Conservation (phyloP, 1,140 invertebrate genomes). For the Listronotus bonariensis region DNA sequence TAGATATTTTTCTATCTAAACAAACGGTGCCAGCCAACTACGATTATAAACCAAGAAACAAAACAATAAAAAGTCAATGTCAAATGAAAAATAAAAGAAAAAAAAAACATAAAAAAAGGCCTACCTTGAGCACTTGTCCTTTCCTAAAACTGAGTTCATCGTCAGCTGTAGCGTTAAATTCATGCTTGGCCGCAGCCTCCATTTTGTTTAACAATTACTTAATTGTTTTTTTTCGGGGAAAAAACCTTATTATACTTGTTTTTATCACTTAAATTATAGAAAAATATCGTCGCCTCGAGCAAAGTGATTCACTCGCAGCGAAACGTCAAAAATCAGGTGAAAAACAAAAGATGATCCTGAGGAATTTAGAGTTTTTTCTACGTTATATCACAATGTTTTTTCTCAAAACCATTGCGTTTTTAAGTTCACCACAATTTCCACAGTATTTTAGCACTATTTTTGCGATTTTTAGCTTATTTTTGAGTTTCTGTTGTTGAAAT, state of each 20-base stretch:
- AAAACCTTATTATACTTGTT: background rate
- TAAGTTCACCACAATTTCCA: background rate
- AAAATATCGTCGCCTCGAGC: conserved; percentile 20
- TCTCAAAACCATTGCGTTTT: conserved; percentile 14
- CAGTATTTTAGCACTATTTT: background rate
- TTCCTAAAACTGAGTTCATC: conserved; percentile 98
- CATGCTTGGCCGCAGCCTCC: conserved; percentile 98
- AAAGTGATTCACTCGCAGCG: conserved; percentile 29
- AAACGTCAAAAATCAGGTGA: conserved; percentile 39
- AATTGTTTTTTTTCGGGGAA: conserved; percentile 3
- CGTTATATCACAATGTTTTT: background rate
- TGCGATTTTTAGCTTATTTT: background rate
- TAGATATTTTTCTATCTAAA: background rate
- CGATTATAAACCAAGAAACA: background rate
- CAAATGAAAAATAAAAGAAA: conserved; percentile 17
- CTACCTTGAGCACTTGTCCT: conserved; percentile 93
- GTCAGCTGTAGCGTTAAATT: conserved; percentile 96
- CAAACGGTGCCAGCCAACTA: background rate
- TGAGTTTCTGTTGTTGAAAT: conserved; percentile 18
- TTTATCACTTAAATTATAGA: conserved; percentile 19
- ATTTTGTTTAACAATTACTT: conserved; percentile 60
- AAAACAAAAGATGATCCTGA: conserved; percentile 29
- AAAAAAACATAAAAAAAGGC: conserved; percentile 19
- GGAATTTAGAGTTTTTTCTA: background rate
- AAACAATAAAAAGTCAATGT: conserved; percentile 26